Percentiles rank a stretch among this genome's conserved stretches.
phyloP scores from a whole-genome alignment of 1,140 invertebrate species.

The Cotesia chilonis region DNA sequence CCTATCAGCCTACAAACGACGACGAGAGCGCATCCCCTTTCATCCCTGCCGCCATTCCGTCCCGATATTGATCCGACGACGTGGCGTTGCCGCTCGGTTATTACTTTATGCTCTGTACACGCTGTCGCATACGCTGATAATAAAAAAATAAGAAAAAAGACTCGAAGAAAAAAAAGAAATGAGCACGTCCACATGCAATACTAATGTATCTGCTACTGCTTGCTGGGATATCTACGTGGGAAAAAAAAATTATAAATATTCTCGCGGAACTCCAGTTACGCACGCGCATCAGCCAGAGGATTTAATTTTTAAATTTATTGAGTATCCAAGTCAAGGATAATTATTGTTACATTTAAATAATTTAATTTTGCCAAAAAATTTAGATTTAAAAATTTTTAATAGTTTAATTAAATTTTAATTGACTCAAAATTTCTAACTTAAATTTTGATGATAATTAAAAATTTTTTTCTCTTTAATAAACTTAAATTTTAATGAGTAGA shows the following conservation, averaged over 20 bases:
- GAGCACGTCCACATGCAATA: background rate
- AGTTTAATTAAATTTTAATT: too few relatives aligned
- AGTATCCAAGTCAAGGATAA: too few relatives aligned
- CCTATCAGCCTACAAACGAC: too few relatives aligned
- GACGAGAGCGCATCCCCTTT: slow-evolving; percentile 36
- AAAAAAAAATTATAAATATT: slow-evolving; percentile 2
- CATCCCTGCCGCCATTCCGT: slow-evolving; percentile 48
- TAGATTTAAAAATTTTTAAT: too few relatives aligned
- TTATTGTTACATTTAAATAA: too few relatives aligned
- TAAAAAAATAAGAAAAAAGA: slow-evolving; percentile 17
- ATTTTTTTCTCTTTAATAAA: too few relatives aligned
- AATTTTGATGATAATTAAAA: too few relatives aligned
- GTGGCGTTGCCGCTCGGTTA: slow-evolving; percentile 47
- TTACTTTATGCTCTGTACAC: slow-evolving; percentile 51
- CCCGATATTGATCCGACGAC: slow-evolving; percentile 58
- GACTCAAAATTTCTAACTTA: too few relatives aligned
- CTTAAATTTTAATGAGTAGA: too few relatives aligned
- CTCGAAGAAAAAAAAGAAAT: slow-evolving; percentile 2
- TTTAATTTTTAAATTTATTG: too few relatives aligned
- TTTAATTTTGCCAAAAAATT: too few relatives aligned
- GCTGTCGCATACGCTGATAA: slow-evolving; percentile 28
- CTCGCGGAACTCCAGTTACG: background rate
- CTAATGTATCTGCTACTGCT: background rate
- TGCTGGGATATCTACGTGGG: background rate
- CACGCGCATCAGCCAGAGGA: too few relatives aligned